Evolutionary conservation across 2,888 invertebrate species (phyloP).

Genomic region (Chaitophorus viminalis): DNA sequence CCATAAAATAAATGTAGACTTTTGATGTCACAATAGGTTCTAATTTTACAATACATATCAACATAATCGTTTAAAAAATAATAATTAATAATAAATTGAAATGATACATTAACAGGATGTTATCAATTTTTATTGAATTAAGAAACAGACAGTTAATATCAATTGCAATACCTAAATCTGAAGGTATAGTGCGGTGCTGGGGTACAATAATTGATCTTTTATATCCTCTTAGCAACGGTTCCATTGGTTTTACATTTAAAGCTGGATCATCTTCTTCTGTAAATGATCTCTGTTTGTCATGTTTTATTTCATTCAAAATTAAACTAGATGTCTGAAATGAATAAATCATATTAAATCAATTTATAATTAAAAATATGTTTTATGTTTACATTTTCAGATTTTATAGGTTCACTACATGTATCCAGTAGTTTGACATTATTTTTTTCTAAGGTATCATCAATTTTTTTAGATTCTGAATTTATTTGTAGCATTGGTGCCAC

Average conservation of each 20-base stretch:
- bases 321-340: slow-evolving; percentile 33
- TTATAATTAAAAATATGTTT: neutral
- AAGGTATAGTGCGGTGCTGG: slow-evolving; percentile 62
- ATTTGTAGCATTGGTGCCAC: slow-evolving; percentile 65
- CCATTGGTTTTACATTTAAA: slow-evolving; percentile 86
- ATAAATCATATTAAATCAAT: slow-evolving; percentile 15
- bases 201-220: slow-evolving; percentile 68
- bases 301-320: slow-evolving; percentile 61
- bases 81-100: neutral
- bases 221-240: slow-evolving; percentile 83
- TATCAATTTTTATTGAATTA: neutral
- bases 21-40: too few species aligned
- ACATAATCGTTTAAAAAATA: too few species aligned
- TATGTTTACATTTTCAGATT: slow-evolving; percentile 41
- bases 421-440: slow-evolving; percentile 36
- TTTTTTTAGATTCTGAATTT: slow-evolving; percentile 48
- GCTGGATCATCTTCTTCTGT: slow-evolving; percentile 81
- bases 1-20: too few species aligned
- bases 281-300: slow-evolving; percentile 65
- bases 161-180: slow-evolving; percentile 48
- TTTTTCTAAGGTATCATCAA: slow-evolving; percentile 34
- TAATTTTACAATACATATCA: too few species aligned
- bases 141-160: neutral
- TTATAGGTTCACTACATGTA: slow-evolving; percentile 32
- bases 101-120: neutral